Evolutionary conservation across 53 echinoderm and acorn worm genomes (phyloP).

Genomic region (Glandiceps talaboti): DNA sequence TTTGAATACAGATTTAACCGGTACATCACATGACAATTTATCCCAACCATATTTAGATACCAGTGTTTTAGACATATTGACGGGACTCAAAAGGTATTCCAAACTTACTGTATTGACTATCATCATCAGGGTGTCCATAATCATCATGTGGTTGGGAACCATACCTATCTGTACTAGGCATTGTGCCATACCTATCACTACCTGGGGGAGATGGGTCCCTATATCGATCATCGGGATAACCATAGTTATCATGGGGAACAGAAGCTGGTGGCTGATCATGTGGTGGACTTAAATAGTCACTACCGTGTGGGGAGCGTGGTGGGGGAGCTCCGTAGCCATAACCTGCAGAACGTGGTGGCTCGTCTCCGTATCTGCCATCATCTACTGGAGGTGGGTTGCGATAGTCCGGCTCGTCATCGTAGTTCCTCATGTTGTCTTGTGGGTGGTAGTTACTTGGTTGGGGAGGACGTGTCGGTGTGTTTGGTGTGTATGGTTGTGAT

Average conservation of each 20-base stretch:
- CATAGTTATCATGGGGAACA: slow-evolving; percentile 13
- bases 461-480: neutral
- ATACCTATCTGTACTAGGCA: slow-evolving; percentile 5
- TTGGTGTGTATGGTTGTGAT: neutral
- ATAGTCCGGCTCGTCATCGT: slow-evolving; percentile 16
- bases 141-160: slow-evolving; percentile 16
- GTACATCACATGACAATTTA: too few species aligned
- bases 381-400: slow-evolving; percentile 23
- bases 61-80: too few species aligned
- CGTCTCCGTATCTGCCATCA: slow-evolving; percentile 23
- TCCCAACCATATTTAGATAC: too few species aligned
- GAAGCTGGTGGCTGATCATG: slow-evolving; percentile 30
- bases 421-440: neutral
- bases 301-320: neutral
- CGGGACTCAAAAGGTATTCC: too few species aligned
- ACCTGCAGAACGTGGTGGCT: slow-evolving; percentile 24
- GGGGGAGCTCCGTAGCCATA: neutral
- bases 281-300: neutral
- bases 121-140: slow-evolving; percentile 16
- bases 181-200: neutral
- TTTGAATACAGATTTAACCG: too few species aligned
- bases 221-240: slow-evolving; percentile 18
- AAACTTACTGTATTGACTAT: slow-evolving; percentile 21
- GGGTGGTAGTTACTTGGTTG: neutral
- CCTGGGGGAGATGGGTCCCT: slow-evolving; percentile 11